Evolutionary conservation across 1,140 invertebrate species (phyloP).

Genomic region (Drosophila subobscura): DNA sequence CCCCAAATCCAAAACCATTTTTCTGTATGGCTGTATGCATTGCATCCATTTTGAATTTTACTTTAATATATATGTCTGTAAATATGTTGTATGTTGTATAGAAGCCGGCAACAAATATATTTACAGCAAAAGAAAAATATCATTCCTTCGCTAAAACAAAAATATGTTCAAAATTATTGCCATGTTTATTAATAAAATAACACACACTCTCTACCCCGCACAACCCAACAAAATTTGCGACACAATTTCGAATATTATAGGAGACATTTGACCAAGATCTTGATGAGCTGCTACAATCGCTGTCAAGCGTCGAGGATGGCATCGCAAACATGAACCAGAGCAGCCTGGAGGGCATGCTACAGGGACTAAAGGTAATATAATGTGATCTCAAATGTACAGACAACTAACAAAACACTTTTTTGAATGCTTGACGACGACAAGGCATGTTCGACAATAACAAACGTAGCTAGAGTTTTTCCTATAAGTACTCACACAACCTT

Average conservation of each 20-base stretch:
- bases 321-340: constrained; percentile 88
- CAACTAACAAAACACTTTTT: constrained; percentile 16
- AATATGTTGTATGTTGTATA: constrained; percentile 65
- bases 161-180: constrained; percentile 27
- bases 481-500: constrained; percentile 57
- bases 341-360: constrained; percentile 88
- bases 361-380: constrained; percentile 87
- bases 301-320: constrained; percentile 87
- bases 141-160: constrained; percentile 20
- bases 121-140: constrained; percentile 31
- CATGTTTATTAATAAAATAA: constrained; percentile 62
- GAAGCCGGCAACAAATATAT: constrained; percentile 71
- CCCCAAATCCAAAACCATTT: constrained; percentile 4
- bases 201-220: constrained; percentile 61
- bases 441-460: constrained; percentile 49
- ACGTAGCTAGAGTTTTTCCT: constrained; percentile 32
- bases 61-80: constrained; percentile 41
- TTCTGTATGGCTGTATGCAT: constrained; percentile 47
- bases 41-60: constrained; percentile 52
- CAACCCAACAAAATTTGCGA: constrained; percentile 22
- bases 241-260: constrained; percentile 84
- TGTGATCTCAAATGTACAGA: not conserved
- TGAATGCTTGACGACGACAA: constrained; percentile 25
- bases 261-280: constrained; percentile 87
- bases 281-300: constrained; percentile 86